Evolutionary conservation across 2,888 invertebrate species (phyloP).

Genomic region (Gari tellinella): DNA sequence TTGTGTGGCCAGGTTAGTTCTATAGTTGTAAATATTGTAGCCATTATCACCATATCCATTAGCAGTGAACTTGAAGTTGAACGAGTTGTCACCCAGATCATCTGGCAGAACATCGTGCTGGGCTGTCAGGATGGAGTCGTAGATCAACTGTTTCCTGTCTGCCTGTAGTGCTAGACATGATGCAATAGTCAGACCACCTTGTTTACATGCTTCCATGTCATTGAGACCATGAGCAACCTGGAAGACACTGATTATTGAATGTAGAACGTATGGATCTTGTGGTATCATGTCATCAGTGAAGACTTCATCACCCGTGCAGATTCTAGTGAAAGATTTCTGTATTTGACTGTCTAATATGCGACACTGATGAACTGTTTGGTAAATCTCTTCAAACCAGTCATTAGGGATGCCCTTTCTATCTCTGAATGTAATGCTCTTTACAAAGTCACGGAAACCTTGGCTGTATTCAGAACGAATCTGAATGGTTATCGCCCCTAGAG

Average conservation of each 20-base stretch:
- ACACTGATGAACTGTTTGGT: conserved; percentile 82
- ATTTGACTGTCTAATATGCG: conserved; percentile 76
- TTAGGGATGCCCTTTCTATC: conserved; percentile 82
- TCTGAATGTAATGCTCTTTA: conserved; percentile 76
- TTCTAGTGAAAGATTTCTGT: conserved; percentile 69
- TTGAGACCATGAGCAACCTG: conserved; percentile 82
- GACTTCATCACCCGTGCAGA: conserved; percentile 78
- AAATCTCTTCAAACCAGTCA: conserved; percentile 85
- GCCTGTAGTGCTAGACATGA: conserved; percentile 74
- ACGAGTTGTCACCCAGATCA: conserved; percentile 75
- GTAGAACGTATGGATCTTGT: conserved; percentile 81
- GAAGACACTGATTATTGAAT: conserved; percentile 82
- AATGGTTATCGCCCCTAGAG: conserved; percentile 77
- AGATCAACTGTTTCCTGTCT: conserved; percentile 76
- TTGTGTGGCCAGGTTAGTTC: conserved; percentile 60
- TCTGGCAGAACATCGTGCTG: conserved; percentile 73
- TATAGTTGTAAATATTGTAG: conserved; percentile 83
- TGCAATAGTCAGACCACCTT: conserved; percentile 60
- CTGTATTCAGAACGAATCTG: conserved; percentile 76
- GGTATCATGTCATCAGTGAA: conserved; percentile 71
- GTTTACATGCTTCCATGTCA: conserved; percentile 72
- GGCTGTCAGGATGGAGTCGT: conserved; percentile 65
- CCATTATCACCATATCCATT: conserved; percentile 84
- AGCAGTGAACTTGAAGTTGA: conserved; percentile 82
- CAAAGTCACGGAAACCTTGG: conserved; percentile 77